Evolutionary conservation across 2,797 vertebrate genomes (phyloP).

Genomic region (Cyclopterus lumpus): DNA sequence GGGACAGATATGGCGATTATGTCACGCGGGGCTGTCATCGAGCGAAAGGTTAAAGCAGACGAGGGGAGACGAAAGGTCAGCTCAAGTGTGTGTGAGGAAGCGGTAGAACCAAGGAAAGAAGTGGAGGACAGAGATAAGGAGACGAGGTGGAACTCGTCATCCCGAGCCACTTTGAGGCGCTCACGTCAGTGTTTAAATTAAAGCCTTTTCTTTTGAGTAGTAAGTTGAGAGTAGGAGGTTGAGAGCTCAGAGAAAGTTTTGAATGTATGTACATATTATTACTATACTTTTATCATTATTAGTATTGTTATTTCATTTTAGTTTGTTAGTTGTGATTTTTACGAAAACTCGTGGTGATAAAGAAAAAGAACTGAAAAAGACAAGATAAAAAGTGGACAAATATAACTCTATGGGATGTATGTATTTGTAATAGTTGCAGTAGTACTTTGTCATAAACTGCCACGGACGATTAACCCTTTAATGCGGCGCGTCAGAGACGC

Average conservation of each 20-base stretch:
- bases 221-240: no score
- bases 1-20: constrained; percentile 56
- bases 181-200: not conserved
- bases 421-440: no score
- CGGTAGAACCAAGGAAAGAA: constrained; percentile 17
- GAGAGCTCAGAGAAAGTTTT: not conserved
- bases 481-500: constrained; percentile 18
- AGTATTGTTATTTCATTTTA: no score
- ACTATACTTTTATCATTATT: not conserved
- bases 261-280: not conserved
- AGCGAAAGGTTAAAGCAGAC: constrained; percentile 60
- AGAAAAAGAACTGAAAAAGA: not conserved
- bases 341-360: not conserved
- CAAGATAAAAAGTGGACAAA: not conserved
- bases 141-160: constrained; percentile 11
- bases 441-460: no score
- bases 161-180: not conserved
- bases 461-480: constrained; percentile 13
- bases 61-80: constrained; percentile 38
- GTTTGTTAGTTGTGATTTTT: not conserved
- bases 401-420: no score
- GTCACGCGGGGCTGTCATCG: constrained; percentile 67
- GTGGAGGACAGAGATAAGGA: constrained; percentile 39
- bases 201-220: not conserved
- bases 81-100: constrained; percentile 64